A percentile compares a stretch with the other conserved stretches of the same genome.
Evolutionary conservation across 2,113 vertebrate species (phyloP).

Genomic region (Daphoenositta chrysoptera): DNA sequence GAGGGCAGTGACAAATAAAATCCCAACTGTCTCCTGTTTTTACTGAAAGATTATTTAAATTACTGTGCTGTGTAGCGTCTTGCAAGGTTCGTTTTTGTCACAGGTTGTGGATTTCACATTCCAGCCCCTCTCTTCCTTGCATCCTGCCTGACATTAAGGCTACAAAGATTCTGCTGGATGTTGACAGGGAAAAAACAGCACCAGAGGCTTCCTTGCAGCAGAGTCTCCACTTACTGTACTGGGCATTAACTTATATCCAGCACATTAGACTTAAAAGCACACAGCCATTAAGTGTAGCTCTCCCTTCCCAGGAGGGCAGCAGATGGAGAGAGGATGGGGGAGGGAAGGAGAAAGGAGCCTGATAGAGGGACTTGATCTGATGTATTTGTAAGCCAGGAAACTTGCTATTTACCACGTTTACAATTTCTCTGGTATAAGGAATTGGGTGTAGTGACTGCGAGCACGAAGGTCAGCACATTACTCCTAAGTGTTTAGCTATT

Average conservation of each 20-base stretch:
- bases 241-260: constrained; percentile 35
- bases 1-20: background rate
- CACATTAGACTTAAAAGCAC: constrained; percentile 28
- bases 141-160: background rate
- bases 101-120: background rate
- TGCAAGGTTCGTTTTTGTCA: background rate
- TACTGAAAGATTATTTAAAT: background rate
- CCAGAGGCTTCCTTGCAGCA: background rate
- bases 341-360: background rate
- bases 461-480: constrained; percentile 27
- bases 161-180: background rate
- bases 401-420: constrained; percentile 40
- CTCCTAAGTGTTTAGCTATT: constrained; percentile 41
- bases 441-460: constrained; percentile 25
- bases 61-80: background rate
- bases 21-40: background rate
- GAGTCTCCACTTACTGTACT: background rate
- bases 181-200: background rate
- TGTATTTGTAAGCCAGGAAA: constrained; percentile 1
- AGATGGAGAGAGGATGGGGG: constrained; percentile 1
- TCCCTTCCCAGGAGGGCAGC: constrained; percentile 43
- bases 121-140: background rate
- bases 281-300: background rate
- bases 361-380: background rate
- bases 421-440: constrained; percentile 14